Base-by-base conservation (phyloP, 2,888 invertebrate species). In the Napeogenes sylphis region DNA sequence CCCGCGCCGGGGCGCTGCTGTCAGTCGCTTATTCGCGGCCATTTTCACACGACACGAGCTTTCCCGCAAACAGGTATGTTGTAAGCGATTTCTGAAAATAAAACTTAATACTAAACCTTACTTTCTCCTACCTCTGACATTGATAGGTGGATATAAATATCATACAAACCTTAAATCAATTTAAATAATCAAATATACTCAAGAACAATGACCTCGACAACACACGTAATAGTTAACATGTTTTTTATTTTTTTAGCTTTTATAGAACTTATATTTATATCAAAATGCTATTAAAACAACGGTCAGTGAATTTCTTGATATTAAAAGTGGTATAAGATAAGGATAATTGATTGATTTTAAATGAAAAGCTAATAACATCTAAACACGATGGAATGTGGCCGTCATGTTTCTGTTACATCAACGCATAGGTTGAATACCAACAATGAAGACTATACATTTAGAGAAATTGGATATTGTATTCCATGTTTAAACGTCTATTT, bases 351-450 rank as follows among this genome's bases (percentile, higher is more conserved):
- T 42, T 45, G 59, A 45, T 62, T 56, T 54, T 58, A 55, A 47
- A 53, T 53, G 45, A 45, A 57, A 73, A 68, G 75, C 76, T 75
- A 84, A 81, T 88, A 87, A 89, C 90, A 90, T 84, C 83, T 84
- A 85, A 83, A 84, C 81, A 79, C 81, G 74, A 63, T 82, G 84
- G 88, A 90, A 87, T 89, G 88, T 85, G 87, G 80, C 84, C 85
- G 87, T 89, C 91, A 86, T 91, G 89, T 90, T 90, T 90, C 84
- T 76, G 86, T 90, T 90, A 90, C 89, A 90, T 87, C 87, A 85
- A 88, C 83, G 80, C 77, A 77, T 76, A 77, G 76, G 77, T 75
- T 71, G 76, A 82, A 78, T 77, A 82, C 76, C 81, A 79, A 75
- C 78, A 81, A 81, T 64, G 62, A 58, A 62, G 57, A 67, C 63